A percentile compares a stretch with the other conserved stretches of the same genome.
Evolutionary conservation across 2,113 vertebrate genomes (phyloP).

Genomic region (Rhinichthys klamathensis): DNA sequence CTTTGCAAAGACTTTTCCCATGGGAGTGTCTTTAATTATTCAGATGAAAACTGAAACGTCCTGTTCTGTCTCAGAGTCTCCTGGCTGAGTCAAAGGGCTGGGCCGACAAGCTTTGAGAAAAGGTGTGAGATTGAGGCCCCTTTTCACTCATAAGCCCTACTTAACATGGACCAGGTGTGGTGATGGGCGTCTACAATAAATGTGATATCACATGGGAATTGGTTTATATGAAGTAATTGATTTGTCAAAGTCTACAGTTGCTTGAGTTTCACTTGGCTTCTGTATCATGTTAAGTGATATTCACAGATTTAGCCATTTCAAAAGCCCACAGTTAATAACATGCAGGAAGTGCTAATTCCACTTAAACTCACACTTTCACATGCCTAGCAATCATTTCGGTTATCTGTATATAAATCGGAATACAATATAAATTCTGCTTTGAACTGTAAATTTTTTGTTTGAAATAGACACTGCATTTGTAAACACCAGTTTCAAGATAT

Average conservation of each 20-base stretch:
- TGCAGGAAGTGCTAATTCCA: neutral
- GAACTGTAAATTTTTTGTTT: neutral
- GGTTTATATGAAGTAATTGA: neutral
- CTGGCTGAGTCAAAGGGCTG: constrained; percentile 29
- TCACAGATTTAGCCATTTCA: neutral
- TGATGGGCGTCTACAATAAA: constrained; percentile 10
- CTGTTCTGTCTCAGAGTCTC: constrained; percentile 4
- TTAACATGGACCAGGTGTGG: constrained; percentile 26
- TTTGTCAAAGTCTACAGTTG: neutral
- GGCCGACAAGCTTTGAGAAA: constrained; percentile 1
- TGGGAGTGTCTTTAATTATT: constrained; percentile 27
- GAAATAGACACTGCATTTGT: neutral
- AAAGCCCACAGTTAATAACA: neutral
- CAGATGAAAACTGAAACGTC: constrained; percentile 15
- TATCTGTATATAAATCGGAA: neutral
- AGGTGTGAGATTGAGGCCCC: constrained; percentile 21
- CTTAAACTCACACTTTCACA: neutral
- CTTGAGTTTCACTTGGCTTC: neutral
- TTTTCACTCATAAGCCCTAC: constrained; percentile 9
- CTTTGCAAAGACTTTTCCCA: constrained; percentile 29
- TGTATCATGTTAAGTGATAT: neutral
- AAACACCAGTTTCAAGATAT: neutral
- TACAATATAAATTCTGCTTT: neutral
- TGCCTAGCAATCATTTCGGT: neutral
- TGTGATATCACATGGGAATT: neutral